Percentiles rank a stretch among this genome's conserved stretches.
Conservation (phyloP, 1,140 invertebrate species). For the Palaemon carinicauda region DNA sequence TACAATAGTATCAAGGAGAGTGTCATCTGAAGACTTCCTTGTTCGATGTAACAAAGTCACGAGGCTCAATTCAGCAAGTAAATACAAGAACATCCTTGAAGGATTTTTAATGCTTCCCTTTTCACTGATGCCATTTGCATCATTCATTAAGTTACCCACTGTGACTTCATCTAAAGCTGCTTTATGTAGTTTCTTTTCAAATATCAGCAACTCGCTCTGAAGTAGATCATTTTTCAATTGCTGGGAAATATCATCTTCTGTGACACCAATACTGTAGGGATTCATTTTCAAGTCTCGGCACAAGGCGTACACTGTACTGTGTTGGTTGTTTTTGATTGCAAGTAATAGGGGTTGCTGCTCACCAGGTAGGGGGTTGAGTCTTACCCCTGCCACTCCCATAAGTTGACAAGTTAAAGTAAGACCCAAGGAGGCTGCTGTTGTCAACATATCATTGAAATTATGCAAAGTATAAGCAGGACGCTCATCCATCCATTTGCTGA, state of each 20-base stretch:
- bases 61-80: conserved; percentile 38
- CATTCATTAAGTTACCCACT: not conserved
- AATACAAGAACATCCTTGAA: conserved; percentile 17
- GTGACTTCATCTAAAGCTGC: not conserved
- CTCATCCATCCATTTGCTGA: conserved; percentile 17
- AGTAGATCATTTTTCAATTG: conserved; percentile 20
- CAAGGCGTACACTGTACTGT: conserved; percentile 30
- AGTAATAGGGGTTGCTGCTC: conserved; percentile 11
- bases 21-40: not conserved
- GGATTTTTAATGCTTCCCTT: not conserved
- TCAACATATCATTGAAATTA: conserved; percentile 18
- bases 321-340: not conserved
- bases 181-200: conserved; percentile 37
- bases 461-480: not conserved
- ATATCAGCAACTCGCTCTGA: conserved; percentile 18
- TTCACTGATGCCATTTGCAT: not conserved
- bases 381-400: conserved; percentile 37
- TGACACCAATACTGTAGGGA: not conserved
- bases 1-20: conserved; percentile 18
- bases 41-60: conserved; percentile 22
- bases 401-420: conserved; percentile 48
- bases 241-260: not conserved
- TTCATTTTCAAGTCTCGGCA: conserved; percentile 49
- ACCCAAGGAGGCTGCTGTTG: conserved; percentile 7
- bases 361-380: conserved; percentile 24